Evolutionary conservation across 2,113 vertebrate species (phyloP), one percentile per base, ranked within the genome.

Genomic region (Lampris incognitus): DNA sequence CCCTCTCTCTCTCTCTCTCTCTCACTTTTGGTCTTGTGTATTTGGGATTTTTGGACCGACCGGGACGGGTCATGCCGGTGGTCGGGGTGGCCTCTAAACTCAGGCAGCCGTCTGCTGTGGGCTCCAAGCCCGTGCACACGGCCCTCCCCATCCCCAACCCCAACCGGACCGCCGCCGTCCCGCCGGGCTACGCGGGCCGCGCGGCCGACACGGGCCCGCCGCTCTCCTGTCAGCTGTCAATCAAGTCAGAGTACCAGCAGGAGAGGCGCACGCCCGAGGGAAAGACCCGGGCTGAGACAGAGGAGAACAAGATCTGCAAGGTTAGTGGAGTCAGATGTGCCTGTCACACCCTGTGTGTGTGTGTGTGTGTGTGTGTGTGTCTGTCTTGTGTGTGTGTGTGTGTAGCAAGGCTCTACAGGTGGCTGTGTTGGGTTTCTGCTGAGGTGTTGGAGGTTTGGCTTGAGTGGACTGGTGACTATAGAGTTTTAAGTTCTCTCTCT

Each of bases 241-340:
- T 97, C 91, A 95, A 95, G 72, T 92, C 95, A 40, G 96, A 96
- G 83, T 94, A 94, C 89, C 95, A 92, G 87, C 94, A 94, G 84
- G 94, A 91, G 79, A 93, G 85, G 86, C 74, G 70, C 8, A 87
- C 92, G 67, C 89, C 92, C 87, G 95, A 83, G 37, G 92, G 89
- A 79, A 91, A 93, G 93, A 92, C 88, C 87, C 80, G 90, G 89
- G 89, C 87, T 82, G 93, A 93, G 93, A 97, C 90, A 0, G 96
- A 98, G 91, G 96, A 99, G 83, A 97, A 95, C 90, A 97, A 97
- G 95, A 98, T 99, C 93, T 96, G 98, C 96, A 92, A 94, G 94
- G 93, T 94, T 56, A 91, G 92, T 94, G 63, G 42, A 69, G 67
- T 44, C 7, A 58, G 42, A 50, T 49, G 62, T 4, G 42, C 9